These are phyloP conservation scores for Harpagus bidentatus DNA, from an alignment of 2,113 vertebrate species.

Conservation along the genomic window DNA sequence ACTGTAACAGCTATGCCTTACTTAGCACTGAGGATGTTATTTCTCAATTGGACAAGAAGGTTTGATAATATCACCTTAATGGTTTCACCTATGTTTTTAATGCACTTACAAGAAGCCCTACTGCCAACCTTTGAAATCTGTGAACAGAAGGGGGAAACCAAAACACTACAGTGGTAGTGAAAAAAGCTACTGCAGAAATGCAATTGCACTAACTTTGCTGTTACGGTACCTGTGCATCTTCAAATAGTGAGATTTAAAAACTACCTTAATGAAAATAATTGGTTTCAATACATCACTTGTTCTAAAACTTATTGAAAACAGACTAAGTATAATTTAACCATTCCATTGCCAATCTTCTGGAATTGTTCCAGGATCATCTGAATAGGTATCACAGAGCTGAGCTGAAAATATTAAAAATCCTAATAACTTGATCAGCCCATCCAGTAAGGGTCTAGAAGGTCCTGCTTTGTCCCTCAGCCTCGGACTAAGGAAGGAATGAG, in stretches of 20 bases:
- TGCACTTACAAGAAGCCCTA: neutral
- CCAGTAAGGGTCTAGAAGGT: neutral
- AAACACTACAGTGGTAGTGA: neutral
- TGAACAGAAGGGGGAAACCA: neutral
- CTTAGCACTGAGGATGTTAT: neutral
- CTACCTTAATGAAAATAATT: neutral
- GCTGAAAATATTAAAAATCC: neutral
- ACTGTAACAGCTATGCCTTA: neutral
- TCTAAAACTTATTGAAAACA: neutral
- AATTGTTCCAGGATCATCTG: neutral
- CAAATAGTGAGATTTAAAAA: neutral
- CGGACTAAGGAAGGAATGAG: neutral
- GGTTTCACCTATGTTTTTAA: neutral
- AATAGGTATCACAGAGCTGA: neutral
- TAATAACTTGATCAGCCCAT: neutral
- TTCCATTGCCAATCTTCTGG: neutral
- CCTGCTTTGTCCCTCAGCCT: neutral
- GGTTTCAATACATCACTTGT: neutral
- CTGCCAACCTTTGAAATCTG: neutral
- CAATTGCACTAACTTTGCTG: neutral
- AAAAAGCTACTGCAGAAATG: neutral
- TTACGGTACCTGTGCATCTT: neutral
- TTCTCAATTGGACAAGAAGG: neutral
- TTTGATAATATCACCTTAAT: neutral
- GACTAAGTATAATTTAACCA: neutral